Evolutionary conservation across 2,888 invertebrate genomes (phyloP), one percentile per base, ranked within the genome.

Genomic region (Teinopalpus imperialis): DNA sequence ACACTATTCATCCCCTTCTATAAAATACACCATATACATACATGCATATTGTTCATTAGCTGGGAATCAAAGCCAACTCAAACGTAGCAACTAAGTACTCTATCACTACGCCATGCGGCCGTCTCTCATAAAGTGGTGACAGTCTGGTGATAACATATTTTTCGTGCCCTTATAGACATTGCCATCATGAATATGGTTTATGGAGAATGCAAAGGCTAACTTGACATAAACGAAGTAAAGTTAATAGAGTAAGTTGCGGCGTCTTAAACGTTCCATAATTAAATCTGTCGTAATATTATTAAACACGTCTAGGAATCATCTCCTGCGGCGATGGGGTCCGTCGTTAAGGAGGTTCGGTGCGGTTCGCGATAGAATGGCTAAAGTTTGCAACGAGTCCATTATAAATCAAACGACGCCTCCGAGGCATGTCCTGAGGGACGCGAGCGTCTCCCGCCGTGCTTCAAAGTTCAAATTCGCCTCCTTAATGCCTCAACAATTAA

Each of bases 361-460:
- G 78, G 77, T 73, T 72, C 69, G 74, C 76, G 72, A 63, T 63
- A 77, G 80, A 87, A 88, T 87, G 86, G 87, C 78, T 74, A 81
- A 88, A 88, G 80, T 88, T 88, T 81, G 75, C 85, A 78, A 82
- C 85, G 82, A 86, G 85, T 87, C 88, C 87, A 88, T 88, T 88
- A 88, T 88, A 88, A 88, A 88, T 88, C 88, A 87, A 87, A 87
- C 81, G 87, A 86, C 81, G 87, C 86, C 87, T 85, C 69, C 75
- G 66, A 79, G 87, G 80, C 86, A 85, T 83, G 76, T 87, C 88
- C 81, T 82, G 80, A 83, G 87, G 87, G 87, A 83, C 80, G 77
- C 66, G 66, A 66, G 69, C 81, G 73, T 79, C 81, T 80, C 79
- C 81, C 81, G 62, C 68, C 68, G 77, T 63, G 76, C 76, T 78